A percentile compares a stretch with the other conserved stretches of the same genome.
Conservation (phyloP, 2,888 invertebrate genomes). For the Proisotoma minuta region DNA sequence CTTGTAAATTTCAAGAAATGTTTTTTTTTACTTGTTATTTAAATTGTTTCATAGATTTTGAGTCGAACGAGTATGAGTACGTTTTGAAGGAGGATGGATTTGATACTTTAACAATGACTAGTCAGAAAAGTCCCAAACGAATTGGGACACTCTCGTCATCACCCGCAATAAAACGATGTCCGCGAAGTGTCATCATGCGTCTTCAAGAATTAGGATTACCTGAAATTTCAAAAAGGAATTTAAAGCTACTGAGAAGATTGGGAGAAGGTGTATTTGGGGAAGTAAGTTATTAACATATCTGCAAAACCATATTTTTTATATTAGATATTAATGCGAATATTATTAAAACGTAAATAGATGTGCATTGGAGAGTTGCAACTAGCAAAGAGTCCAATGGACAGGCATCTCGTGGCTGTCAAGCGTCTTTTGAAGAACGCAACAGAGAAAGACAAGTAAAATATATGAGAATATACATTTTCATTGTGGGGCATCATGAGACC, state of each 20-base stretch:
- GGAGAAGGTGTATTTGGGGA: constrained; percentile 86
- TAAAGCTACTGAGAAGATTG: constrained; percentile 78
- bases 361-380: constrained; percentile 46
- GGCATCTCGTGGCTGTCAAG: constrained; percentile 78
- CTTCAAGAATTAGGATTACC: constrained; percentile 56
- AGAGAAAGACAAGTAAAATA: constrained; percentile 68
- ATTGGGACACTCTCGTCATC: constrained; percentile 34
- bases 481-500: not conserved
- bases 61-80: constrained; percentile 46
- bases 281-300: constrained; percentile 56
- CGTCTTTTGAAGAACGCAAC: constrained; percentile 73
- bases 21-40: not conserved
- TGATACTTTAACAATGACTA: constrained; percentile 39
- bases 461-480: not conserved
- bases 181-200: constrained; percentile 41
- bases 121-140: constrained; percentile 4
- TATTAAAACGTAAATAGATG: constrained; percentile 28
- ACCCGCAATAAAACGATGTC: constrained; percentile 31
- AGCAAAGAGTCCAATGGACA: constrained; percentile 49
- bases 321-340: not conserved
- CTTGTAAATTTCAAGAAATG: not conserved
- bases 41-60: too few relatives aligned
- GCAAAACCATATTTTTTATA: not conserved
- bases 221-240: constrained; percentile 76
- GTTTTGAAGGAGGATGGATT: constrained; percentile 44